Base-by-base conservation (phyloP, 2,888 invertebrate genomes). In the Sphinx pinastri region DNA sequence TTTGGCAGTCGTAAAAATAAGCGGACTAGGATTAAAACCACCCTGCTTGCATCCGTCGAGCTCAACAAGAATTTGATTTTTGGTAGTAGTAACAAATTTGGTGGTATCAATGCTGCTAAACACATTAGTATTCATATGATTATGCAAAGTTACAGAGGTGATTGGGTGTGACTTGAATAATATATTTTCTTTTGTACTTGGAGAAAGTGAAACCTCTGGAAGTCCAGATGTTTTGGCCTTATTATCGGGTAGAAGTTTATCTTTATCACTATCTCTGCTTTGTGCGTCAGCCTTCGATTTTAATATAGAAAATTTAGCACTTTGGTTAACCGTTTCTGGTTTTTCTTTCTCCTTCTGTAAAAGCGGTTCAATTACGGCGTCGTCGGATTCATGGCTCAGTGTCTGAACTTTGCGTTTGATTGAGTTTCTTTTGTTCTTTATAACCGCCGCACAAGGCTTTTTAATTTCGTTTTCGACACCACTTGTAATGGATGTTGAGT, bases 1-100 rank as follows among this genome's bases (percentile, higher is more conserved):
- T 87, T 93, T 94, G 10, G 94, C 94, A n/a, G 92, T 93, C 25
- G 93, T 94, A 76, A 94, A 93, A 76, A 94, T 93, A 73, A 93
- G 78, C 38, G 93, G 88, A 75, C 86, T 88, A 25, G 89, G 82
- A 72, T 71, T 88, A 71, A 84, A 88, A 55, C 75, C 77, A 57
- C 78, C 79, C 51, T 82, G 76, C 72, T 88, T 90, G 73, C 78
- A 81, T 67, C 80, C 82, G 71, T 89, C 89, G 70, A 93, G 87
- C 80, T 92, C 91, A 63, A 92, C 86, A 54, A 92, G 84, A 71
- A 90, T 79, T 79, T 88, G 85, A 74, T 76, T 88, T 84, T 88
- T 91, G 11, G 86, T 75, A 63, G 83, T 75, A 1, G 71, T 67
- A 45, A 74, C 74, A 54, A 74, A 76, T 79, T 83, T 85, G 45